Evolutionary conservation across 2,888 invertebrate species (phyloP).

Genomic region (Galerucella nymphaeae): DNA sequence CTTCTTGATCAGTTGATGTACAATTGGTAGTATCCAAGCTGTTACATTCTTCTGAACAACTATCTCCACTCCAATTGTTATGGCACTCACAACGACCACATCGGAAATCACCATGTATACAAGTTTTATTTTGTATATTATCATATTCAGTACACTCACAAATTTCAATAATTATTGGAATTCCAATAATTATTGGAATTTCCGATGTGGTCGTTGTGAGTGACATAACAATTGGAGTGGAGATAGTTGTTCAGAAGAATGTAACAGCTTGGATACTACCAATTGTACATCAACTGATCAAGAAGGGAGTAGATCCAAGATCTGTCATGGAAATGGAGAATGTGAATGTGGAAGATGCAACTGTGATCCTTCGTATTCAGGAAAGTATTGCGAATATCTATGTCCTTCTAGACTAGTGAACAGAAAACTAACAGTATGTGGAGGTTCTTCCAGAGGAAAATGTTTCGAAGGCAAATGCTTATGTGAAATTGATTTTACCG

Average conservation of each 20-base stretch:
- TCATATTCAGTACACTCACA: slow-evolving; percentile 47
- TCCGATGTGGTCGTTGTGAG: slow-evolving; percentile 45
- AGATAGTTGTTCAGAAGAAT: slow-evolving; percentile 43
- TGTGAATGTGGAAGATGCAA: slow-evolving; percentile 73
- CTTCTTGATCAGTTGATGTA: slow-evolving; percentile 58
- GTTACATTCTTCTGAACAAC: slow-evolving; percentile 45
- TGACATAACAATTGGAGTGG: slow-evolving; percentile 49
- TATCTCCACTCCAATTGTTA: slow-evolving; percentile 46
- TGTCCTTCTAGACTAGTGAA: slow-evolving; percentile 66
- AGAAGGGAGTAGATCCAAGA: slow-evolving; percentile 26
- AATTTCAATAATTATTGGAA: slow-evolving; percentile 50
- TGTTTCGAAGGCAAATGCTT: slow-evolving; percentile 69
- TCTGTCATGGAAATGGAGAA: slow-evolving; percentile 59
- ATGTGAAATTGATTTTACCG: slow-evolving; percentile 74
- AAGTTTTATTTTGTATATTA: slow-evolving; percentile 25
- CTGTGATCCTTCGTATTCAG: slow-evolving; percentile 65
- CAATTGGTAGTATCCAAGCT: slow-evolving; percentile 34
- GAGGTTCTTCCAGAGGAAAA: slow-evolving; percentile 58
- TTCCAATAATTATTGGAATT: too few species aligned
- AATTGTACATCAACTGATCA: slow-evolving; percentile 58
- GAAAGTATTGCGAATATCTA: slow-evolving; percentile 80
- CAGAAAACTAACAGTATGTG: slow-evolving; percentile 50
- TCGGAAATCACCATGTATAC: slow-evolving; percentile 41
- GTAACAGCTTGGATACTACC: slow-evolving; percentile 34
- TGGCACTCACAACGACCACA: slow-evolving; percentile 48